Conservation (phyloP, 2,888 invertebrate species). For the Archaeoteleia sp. region DNA sequence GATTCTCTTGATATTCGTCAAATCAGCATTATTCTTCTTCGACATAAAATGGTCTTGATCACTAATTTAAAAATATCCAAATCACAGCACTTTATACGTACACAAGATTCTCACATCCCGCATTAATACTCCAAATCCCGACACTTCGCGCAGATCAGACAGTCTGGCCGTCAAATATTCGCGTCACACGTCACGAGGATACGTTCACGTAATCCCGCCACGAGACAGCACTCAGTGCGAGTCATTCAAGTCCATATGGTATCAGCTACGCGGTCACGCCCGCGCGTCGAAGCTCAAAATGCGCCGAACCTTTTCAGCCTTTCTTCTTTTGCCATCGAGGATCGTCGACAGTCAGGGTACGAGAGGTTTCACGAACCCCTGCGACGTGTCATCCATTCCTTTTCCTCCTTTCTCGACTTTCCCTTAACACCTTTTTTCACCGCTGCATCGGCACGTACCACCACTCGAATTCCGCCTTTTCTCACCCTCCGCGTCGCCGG, state of each 20-base stretch:
- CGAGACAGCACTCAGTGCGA: conserved; percentile 24
- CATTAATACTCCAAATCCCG: conserved; percentile 2
- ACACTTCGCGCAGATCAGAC: not conserved
- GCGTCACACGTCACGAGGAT: conserved; percentile 26
- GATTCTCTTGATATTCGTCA: too few species aligned
- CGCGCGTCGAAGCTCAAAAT: conserved; percentile 13
- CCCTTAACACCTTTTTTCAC: conserved; percentile 2
- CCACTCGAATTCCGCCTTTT: conserved; percentile 12
- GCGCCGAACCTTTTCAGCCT: not conserved
- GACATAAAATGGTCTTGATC: too few species aligned
- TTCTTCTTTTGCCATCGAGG: not conserved
- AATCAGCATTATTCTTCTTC: too few species aligned
- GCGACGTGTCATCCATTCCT: not conserved
- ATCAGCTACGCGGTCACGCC: conserved; percentile 40
- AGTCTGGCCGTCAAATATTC: conserved; percentile 11
- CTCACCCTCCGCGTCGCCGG: conserved; percentile 1
- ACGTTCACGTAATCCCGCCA: conserved; percentile 19
- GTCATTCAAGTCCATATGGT: conserved; percentile 43
- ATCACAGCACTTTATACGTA: too few species aligned
- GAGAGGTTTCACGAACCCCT: conserved; percentile 17
- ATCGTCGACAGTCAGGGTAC: conserved; percentile 20
- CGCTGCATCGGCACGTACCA: conserved; percentile 26
- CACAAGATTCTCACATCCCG: not conserved
- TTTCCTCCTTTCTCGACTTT: conserved; percentile 2
- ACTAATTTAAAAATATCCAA: too few species aligned